These are phyloP conservation scores for Ctena decussata DNA, from an alignment of 2,888 invertebrate species.

Conservation along the genomic window DNA sequence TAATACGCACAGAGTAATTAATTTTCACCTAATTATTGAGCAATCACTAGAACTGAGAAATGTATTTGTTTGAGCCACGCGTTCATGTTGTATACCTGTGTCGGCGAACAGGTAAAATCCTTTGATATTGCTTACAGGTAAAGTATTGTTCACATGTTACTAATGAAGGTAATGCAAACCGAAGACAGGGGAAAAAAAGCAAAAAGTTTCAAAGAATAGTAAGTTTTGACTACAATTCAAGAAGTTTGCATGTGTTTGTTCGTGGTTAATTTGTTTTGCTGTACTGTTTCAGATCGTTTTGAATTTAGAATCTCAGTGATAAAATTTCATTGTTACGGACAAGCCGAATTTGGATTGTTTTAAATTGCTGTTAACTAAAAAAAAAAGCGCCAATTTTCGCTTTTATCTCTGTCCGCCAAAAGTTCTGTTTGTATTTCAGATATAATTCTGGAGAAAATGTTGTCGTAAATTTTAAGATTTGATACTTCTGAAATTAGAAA, in stretches of 20 bases:
- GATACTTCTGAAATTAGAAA: background rate
- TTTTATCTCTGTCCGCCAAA: conserved; percentile 4
- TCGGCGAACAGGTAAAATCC: background rate
- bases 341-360: no score
- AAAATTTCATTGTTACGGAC: no score
- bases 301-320: no score
- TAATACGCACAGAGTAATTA: background rate
- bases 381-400: background rate
- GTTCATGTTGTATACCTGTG: background rate
- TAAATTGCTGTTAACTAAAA: no score
- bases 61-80: background rate
- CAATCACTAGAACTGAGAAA: background rate
- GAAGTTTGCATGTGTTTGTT: background rate
- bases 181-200: background rate
- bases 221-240: background rate
- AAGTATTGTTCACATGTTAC: background rate
- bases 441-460: background rate
- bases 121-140: background rate
- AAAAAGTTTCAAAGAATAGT: no score
- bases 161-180: background rate
- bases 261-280: no score
- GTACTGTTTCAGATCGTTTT: no score
- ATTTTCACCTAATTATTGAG: background rate
- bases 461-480: conserved; percentile 2
- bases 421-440: background rate